Percentiles rank a stretch among this genome's conserved stretches.
These are phyloP conservation scores for Tryphoninae sp. DNA, from an alignment of 2,888 invertebrate species.

Conservation along the genomic window DNA sequence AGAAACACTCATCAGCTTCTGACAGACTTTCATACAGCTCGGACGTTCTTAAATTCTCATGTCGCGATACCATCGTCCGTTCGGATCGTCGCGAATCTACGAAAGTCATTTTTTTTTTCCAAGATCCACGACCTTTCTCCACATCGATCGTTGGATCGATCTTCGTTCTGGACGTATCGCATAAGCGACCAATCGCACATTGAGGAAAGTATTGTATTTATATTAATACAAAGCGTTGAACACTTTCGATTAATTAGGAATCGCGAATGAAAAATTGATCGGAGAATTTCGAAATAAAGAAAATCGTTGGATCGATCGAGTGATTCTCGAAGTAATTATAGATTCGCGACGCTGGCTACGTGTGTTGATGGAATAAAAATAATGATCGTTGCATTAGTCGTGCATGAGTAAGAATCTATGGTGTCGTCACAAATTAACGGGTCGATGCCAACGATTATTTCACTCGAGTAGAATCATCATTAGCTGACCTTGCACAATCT, in stretches of 20 bases:
- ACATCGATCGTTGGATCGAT: neutral
- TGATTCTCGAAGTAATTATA: neutral
- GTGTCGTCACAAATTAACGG: constrained; percentile 30
- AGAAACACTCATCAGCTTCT: constrained; percentile 47
- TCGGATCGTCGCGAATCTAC: constrained; percentile 14
- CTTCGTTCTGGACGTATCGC: neutral
- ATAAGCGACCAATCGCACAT: neutral
- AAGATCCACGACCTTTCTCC: neutral
- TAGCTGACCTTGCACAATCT: constrained; percentile 47
- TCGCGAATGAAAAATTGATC: neutral
- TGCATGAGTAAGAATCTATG: constrained; percentile 1
- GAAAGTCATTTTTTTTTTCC: neutral
- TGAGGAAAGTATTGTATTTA: neutral
- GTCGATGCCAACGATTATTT: constrained; percentile 60
- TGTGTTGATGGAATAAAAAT: constrained; percentile 62
- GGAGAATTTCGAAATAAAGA: neutral
- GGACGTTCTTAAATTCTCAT: neutral
- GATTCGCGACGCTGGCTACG: constrained; percentile 14
- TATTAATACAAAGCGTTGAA: neutral
- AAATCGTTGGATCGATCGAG: neutral
- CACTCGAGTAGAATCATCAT: constrained; percentile 43
- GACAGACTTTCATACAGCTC: constrained; percentile 37
- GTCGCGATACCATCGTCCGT: neutral
- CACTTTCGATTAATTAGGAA: neutral
- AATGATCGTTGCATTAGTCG: constrained; percentile 56